A percentile compares a stretch with the other conserved stretches of the same genome.
These are phyloP conservation scores for Scaeva pyrastri DNA, from an alignment of 2,888 invertebrate genomes.

Conservation along the genomic window DNA sequence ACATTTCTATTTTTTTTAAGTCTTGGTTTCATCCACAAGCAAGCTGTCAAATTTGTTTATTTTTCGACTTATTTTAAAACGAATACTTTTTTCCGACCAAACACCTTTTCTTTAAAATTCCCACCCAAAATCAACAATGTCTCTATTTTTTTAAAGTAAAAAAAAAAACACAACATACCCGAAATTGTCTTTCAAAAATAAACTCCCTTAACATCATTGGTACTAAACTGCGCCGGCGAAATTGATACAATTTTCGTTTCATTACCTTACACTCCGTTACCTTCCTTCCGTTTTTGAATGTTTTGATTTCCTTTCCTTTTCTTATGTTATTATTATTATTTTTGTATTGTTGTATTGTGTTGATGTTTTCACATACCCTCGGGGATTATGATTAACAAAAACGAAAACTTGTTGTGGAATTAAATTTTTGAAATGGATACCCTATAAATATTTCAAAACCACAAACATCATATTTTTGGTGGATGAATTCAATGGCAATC, in stretches of 20 bases:
- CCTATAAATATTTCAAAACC: conserved; percentile 21
- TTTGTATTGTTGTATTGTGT: conserved; percentile 50
- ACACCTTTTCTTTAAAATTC: not conserved
- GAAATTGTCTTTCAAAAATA: not conserved
- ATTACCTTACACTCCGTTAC: conserved; percentile 71
- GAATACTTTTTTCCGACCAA: too few relatives aligned
- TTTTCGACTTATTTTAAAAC: not conserved
- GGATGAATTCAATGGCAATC: conserved; percentile 52
- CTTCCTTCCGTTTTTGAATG: conserved; percentile 73
- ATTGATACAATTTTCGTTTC: conserved; percentile 67
- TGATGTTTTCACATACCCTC: conserved; percentile 71
- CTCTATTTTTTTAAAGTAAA: not conserved
- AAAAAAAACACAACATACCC: not conserved
- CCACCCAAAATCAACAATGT: conserved; percentile 14
- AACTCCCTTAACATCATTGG: not conserved
- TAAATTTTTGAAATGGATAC: conserved; percentile 73
- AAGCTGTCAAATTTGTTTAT: not conserved
- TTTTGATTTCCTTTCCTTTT: conserved; percentile 67
- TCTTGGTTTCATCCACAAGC: too few relatives aligned
- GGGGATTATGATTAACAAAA: conserved; percentile 67
- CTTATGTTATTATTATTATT: conserved; percentile 50
- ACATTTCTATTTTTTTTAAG: too few relatives aligned
- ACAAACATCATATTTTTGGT: conserved; percentile 20
- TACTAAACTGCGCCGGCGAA: conserved; percentile 24
- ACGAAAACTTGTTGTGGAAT: conserved; percentile 59